These are phyloP conservation scores for Amorpha juglandis DNA, from an alignment of 2,888 invertebrate genomes.

Conservation along the genomic window DNA sequence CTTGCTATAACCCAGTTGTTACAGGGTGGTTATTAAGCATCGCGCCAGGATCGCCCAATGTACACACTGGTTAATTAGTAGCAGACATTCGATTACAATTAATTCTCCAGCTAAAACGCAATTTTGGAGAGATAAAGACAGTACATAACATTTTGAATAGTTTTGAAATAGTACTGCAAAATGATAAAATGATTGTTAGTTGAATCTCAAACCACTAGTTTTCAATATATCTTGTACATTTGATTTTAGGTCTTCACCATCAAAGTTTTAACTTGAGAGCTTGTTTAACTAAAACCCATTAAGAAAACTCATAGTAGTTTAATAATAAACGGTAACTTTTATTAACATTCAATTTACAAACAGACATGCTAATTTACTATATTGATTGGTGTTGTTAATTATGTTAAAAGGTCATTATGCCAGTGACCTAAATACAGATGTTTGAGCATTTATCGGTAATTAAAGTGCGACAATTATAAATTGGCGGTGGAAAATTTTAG, in stretches of 20 bases:
- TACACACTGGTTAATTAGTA: no score
- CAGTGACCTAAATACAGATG: neutral
- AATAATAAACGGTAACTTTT: neutral
- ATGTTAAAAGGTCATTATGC: neutral
- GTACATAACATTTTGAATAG: no score
- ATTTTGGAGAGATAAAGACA: no score
- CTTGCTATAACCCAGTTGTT: neutral
- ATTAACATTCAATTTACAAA: neutral
- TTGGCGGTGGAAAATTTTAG: neutral
- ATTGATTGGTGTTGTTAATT: neutral
- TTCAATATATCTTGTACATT: neutral
- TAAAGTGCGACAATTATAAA: neutral
- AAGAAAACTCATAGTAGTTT: neutral
- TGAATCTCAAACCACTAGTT: neutral
- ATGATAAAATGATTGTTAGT: neutral
- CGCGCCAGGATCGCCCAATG: no score
- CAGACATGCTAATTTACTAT: neutral
- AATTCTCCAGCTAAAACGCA: no score
- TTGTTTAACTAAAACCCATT: no score
- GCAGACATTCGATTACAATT: no score
- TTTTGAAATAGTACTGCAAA: no score
- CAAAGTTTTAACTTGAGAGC: no score
- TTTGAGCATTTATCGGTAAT: neutral
- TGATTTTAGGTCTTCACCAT: neutral
- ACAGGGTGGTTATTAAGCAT: neutral